A percentile compares a stretch with the other conserved stretches of the same genome.
phyloP scores from a whole-genome alignment of 1,140 invertebrate genomes.

The Drosophila novamexicana region DNA sequence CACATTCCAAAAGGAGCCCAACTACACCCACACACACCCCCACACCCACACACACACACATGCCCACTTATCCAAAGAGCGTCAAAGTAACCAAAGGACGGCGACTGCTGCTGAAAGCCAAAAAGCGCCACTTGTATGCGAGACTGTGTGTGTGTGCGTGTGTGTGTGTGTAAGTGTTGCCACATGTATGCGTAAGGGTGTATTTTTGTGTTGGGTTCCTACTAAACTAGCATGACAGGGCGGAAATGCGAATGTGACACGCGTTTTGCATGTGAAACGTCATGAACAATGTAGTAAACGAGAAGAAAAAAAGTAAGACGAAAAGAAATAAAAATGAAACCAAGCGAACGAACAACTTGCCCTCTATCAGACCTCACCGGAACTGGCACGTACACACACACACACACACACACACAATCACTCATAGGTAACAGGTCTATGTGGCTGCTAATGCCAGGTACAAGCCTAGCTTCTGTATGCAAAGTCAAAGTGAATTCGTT shows the following conservation, averaged over 20 bases:
- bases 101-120: conserved; percentile 71
- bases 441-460: conserved; percentile 15
- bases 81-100: conserved; percentile 76
- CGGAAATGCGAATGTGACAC: conserved; percentile 82
- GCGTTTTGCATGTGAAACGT: conserved; percentile 83
- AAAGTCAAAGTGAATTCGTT: conserved; percentile 63
- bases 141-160: conserved; percentile 10
- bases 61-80: conserved; percentile 60
- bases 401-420: conserved; percentile 13
- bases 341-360: conserved; percentile 27
- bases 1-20: conserved; percentile 60
- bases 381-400: conserved; percentile 19
- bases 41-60: conserved; percentile 43
- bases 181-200: conserved; percentile 14
- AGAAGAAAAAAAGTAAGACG: conserved; percentile 6
- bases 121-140: conserved; percentile 55
- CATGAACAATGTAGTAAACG: conserved; percentile 65
- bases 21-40: conserved; percentile 40
- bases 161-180: background rate
- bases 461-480: conserved; percentile 19
- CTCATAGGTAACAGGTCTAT: conserved; percentile 12
- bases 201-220: conserved; percentile 14
- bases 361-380: conserved; percentile 19
- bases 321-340: conserved; percentile 32
- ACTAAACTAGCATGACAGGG: conserved; percentile 79